Evolutionary conservation across 2,113 vertebrate genomes (phyloP).

Genomic region (Pelecanoides urinatrix): DNA sequence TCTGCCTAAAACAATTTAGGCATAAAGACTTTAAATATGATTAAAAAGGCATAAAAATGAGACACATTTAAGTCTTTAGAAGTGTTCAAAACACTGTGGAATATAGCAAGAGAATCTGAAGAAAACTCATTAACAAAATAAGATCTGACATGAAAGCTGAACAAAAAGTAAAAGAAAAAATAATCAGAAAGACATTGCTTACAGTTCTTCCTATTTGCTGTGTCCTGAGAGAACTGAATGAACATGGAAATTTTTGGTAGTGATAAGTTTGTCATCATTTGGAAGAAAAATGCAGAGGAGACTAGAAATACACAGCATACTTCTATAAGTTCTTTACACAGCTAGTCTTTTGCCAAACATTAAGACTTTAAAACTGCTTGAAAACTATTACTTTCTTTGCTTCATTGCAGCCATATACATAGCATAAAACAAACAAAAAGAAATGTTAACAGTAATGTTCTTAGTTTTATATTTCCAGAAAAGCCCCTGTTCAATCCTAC

Average conservation of each 20-base stretch:
- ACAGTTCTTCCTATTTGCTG: neutral
- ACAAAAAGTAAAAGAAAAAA: neutral
- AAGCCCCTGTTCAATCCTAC: neutral
- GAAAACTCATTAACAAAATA: neutral
- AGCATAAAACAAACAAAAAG: neutral
- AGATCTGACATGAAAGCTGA: neutral
- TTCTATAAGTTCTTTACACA: neutral
- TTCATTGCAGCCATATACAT: neutral
- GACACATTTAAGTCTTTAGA: neutral
- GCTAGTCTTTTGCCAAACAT: neutral
- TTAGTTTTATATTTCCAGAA: neutral
- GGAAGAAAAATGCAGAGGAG: neutral
- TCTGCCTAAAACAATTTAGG: neutral
- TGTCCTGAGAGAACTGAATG: neutral
- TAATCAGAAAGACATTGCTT: neutral
- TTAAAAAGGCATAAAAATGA: neutral
- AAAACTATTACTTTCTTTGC: neutral
- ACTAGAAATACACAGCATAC: neutral
- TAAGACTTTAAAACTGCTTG: neutral
- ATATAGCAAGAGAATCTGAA: neutral
- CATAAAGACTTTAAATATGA: neutral
- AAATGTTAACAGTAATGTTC: neutral
- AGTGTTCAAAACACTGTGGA: neutral
- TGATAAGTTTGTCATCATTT: neutral
- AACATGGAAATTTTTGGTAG: neutral